Conservation (phyloP, 2,888 invertebrate genomes). For the Dynastes tityus region DNA sequence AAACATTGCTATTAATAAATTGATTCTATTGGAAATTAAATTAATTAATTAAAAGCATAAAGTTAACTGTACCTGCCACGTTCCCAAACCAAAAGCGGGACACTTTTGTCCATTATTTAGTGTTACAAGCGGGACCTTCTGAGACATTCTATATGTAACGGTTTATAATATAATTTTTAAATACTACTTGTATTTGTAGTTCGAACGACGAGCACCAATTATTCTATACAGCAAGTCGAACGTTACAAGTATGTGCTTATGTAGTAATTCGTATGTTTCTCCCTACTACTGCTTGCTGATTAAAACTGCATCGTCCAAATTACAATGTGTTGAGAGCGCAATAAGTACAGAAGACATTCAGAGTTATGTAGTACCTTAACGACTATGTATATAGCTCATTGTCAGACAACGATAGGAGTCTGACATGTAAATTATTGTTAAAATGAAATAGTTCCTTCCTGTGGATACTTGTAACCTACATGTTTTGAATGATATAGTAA, state of each 20-base stretch:
- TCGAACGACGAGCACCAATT: not conserved
- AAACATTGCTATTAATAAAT: not conserved
- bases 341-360: not conserved
- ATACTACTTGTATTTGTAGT: not conserved
- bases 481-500: too few relatives aligned
- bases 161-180: not conserved
- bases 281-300: slow-evolving; percentile 14
- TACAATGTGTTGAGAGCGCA: not conserved
- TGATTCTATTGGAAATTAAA: not conserved
- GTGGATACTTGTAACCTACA: too few relatives aligned
- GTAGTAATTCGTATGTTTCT: slow-evolving; percentile 12
- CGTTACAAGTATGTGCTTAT: slow-evolving; percentile 6
- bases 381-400: too few relatives aligned
- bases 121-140: slow-evolving; percentile 14
- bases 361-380: not conserved
- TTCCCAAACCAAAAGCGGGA: slow-evolving; percentile 77
- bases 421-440: too few relatives aligned
- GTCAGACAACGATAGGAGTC: too few relatives aligned
- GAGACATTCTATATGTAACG: not conserved
- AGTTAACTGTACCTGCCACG: slow-evolving; percentile 79
- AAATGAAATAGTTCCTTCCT: too few relatives aligned
- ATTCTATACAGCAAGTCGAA: slow-evolving; percentile 2
- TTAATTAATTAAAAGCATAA: not conserved
- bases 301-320: slow-evolving; percentile 12
- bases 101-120: slow-evolving; percentile 58